phyloP scores from a whole-genome alignment of 2,113 vertebrate species.

The Balaeniceps rex region DNA sequence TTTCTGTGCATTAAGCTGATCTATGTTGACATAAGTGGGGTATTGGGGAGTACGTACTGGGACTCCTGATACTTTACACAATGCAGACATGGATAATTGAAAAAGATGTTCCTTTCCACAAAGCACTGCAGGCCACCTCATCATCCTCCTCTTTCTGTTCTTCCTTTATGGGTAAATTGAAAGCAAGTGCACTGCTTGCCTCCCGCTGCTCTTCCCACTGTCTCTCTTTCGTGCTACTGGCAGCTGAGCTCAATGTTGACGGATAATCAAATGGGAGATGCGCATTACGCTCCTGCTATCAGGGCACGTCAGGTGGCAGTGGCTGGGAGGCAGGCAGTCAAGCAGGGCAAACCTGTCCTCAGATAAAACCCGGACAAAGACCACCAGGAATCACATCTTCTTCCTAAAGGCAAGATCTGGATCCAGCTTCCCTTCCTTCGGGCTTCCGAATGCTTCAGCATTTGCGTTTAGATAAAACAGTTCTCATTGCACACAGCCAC shows the following conservation, averaged over 20 bases:
- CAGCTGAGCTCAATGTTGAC: not conserved
- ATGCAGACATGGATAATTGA: not conserved
- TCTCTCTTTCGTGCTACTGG: not conserved
- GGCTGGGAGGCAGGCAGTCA: not conserved
- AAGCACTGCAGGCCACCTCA: not conserved
- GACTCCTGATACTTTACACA: not conserved
- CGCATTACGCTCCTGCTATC: not conserved
- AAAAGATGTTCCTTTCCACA: constrained; percentile 1
- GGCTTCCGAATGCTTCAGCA: not conserved
- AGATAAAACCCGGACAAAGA: not conserved
- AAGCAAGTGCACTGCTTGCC: not conserved
- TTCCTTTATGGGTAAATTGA: not conserved
- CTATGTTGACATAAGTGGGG: not conserved
- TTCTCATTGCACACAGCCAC: not conserved
- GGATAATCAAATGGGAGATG: not conserved
- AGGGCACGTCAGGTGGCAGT: not conserved
- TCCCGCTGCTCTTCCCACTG: not conserved
- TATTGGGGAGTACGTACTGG: not conserved
- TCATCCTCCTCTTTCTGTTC: not conserved
- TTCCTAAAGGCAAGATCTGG: not conserved
- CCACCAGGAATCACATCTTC: not conserved
- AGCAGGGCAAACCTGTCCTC: not conserved
- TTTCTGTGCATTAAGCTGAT: not conserved
- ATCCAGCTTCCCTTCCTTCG: not conserved
- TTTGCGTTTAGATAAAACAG: not conserved